A percentile compares a stretch with the other conserved stretches of the same genome.
Conservation (phyloP, 2,113 vertebrate genomes). For the Myiagra hebetior region DNA sequence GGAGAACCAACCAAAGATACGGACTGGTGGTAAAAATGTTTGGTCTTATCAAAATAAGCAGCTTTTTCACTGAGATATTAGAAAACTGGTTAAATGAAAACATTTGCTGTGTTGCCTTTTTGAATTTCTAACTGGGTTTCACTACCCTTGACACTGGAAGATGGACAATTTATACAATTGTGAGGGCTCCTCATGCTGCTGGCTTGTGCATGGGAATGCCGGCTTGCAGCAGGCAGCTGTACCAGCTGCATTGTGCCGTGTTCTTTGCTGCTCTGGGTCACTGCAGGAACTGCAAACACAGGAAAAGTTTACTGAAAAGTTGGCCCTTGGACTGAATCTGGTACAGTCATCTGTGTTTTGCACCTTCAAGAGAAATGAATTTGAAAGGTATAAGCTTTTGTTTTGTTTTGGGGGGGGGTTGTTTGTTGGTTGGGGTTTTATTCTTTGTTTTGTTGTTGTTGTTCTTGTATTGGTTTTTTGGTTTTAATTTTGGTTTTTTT, state of each 20-base stretch:
- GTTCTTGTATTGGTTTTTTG: not conserved
- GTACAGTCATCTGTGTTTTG: not conserved
- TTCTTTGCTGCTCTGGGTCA: not conserved
- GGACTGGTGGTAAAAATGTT: not conserved
- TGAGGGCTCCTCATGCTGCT: rapidly evolving
- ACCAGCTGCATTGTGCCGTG: not conserved
- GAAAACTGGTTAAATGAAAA: not conserved
- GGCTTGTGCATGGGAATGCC: not conserved
- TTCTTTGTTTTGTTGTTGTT: not conserved
- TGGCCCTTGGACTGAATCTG: not conserved
- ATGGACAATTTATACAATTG: not conserved
- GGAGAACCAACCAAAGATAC: not conserved
- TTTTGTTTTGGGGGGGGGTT: no score
- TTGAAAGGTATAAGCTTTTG: not conserved
- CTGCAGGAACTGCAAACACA: not conserved
- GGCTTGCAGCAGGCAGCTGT: not conserved
- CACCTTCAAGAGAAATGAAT: not conserved
- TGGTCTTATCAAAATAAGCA: not conserved
- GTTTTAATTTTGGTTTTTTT: not conserved
- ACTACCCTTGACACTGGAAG: not conserved
- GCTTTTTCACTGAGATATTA: not conserved
- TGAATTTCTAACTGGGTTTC: not conserved
- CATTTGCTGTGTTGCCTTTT: not conserved
- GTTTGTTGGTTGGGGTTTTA: no score
- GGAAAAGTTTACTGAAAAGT: not conserved